Percentiles rank a stretch among this genome's conserved stretches.
Evolutionary conservation across 2,113 vertebrate species (phyloP).

Genomic region (Aphelocoma coerulescens): DNA sequence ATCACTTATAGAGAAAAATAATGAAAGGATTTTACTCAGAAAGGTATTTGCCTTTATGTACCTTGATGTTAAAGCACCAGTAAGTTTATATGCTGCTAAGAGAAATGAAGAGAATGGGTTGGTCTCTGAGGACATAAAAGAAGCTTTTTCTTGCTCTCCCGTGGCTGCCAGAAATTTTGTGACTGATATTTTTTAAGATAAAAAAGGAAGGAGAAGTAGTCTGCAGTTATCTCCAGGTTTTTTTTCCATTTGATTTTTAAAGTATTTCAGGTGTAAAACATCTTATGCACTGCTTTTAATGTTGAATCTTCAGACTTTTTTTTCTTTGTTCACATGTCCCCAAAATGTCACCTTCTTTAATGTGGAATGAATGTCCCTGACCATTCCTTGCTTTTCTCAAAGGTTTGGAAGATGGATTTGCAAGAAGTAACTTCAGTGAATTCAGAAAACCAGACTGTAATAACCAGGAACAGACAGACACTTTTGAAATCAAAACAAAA

Average conservation of each 20-base stretch:
- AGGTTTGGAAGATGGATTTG: background rate
- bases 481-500: background rate
- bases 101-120: background rate
- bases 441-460: background rate
- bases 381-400: background rate
- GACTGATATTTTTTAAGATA: background rate
- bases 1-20: slow-evolving; percentile 31
- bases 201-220: background rate
- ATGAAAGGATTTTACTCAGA: slow-evolving; percentile 33
- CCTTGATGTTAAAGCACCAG: slow-evolving; percentile 16
- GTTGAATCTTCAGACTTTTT: background rate
- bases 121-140: background rate
- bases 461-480: background rate
- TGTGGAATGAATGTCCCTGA: background rate
- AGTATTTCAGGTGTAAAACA: slow-evolving; percentile 8
- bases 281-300: background rate
- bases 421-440: background rate
- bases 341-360: background rate
- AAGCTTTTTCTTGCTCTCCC: background rate
- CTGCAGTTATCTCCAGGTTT: background rate
- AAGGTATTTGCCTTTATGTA: slow-evolving; percentile 20
- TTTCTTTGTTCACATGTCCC: background rate
- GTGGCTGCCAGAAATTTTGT: background rate
- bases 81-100: background rate
- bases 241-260: background rate